phyloP scores from a whole-genome alignment of 2,113 vertebrate genomes.

The Chaetops frenatus region DNA sequence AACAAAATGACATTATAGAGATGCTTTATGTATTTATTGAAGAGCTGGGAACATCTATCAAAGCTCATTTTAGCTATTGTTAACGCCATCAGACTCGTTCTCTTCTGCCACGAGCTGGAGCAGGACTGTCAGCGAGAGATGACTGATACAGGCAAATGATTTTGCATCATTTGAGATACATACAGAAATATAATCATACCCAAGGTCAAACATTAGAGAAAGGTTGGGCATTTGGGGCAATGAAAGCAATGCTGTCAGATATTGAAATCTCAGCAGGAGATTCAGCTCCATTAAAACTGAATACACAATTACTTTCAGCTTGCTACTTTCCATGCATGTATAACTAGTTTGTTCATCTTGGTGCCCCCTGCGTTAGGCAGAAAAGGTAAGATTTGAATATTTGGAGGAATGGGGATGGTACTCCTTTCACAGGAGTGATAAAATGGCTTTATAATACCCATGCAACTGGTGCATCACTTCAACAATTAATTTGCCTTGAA shows the following conservation, averaged over 20 bases:
- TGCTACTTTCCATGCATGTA: conserved; percentile 60
- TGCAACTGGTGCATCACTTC: not conserved
- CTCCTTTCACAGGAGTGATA: not conserved
- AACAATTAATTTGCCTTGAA: not conserved
- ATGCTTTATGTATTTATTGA: conserved; percentile 39
- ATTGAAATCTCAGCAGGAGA: conserved; percentile 78
- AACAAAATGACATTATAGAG: conserved; percentile 49
- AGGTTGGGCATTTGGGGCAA: conserved; percentile 70
- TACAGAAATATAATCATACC: conserved; percentile 68
- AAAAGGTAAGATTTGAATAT: conserved; percentile 41
- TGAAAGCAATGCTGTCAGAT: conserved; percentile 71
- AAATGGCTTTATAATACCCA: not conserved
- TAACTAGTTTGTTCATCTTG: conserved; percentile 72
- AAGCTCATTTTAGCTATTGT: conserved; percentile 54
- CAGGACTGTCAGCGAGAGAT: conserved; percentile 50
- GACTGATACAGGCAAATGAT: conserved; percentile 59
- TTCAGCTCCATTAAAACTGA: conserved; percentile 72
- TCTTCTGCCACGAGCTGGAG: conserved; percentile 19
- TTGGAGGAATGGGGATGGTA: not conserved
- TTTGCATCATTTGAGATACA: conserved; percentile 61
- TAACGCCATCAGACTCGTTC: conserved; percentile 24
- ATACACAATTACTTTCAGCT: conserved; percentile 70
- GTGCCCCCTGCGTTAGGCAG: conserved; percentile 41
- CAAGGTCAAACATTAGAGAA: conserved; percentile 72
- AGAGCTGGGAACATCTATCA: conserved; percentile 42